A percentile compares a stretch with the other conserved stretches of the same genome.
Evolutionary conservation across 2,797 vertebrate species (phyloP).

Genomic region (Pantherophis alleghaniensis): DNA sequence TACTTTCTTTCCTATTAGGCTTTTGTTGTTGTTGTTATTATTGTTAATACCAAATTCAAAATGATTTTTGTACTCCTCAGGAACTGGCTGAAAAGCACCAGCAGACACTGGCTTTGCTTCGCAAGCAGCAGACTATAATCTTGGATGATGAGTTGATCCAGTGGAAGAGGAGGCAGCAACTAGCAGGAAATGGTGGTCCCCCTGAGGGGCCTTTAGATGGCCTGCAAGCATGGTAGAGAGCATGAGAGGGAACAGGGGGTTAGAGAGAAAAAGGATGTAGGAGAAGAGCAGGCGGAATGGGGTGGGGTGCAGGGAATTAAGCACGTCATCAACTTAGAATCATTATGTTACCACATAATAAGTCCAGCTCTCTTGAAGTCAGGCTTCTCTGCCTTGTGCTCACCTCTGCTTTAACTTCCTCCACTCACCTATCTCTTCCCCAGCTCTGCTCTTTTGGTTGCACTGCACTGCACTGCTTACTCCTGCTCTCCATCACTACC

Average conservation of each 20-base stretch:
- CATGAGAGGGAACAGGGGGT: not conserved
- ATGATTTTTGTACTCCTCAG: constrained; percentile 54
- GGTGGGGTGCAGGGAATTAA: not conserved
- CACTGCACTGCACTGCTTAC: not conserved
- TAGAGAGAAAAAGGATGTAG: constrained; percentile 42
- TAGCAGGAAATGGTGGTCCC: constrained; percentile 88
- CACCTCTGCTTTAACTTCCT: not conserved
- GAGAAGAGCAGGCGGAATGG: constrained; percentile 51
- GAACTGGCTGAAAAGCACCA: constrained; percentile 93
- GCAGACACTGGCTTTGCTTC: constrained; percentile 84
- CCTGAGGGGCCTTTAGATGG: constrained; percentile 88
- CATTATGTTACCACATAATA: not conserved
- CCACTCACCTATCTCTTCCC: not conserved
- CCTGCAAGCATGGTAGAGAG: constrained; percentile 85
- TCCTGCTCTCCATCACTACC: not conserved
- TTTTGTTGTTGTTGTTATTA: not conserved
- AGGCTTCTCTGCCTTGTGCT: not conserved
- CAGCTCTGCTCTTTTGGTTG: not conserved
- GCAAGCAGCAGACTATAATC: constrained; percentile 93
- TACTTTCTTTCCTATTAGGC: not conserved
- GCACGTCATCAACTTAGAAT: constrained; percentile 29
- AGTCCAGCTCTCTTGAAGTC: not conserved
- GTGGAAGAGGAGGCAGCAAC: constrained; percentile 94
- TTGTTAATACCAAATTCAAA: not conserved
- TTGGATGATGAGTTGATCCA: constrained; percentile 94